A percentile compares a stretch with the other conserved stretches of the same genome.
phyloP scores from a whole-genome alignment of 2,888 invertebrate genomes.

The Drosophila neotestacea region DNA sequence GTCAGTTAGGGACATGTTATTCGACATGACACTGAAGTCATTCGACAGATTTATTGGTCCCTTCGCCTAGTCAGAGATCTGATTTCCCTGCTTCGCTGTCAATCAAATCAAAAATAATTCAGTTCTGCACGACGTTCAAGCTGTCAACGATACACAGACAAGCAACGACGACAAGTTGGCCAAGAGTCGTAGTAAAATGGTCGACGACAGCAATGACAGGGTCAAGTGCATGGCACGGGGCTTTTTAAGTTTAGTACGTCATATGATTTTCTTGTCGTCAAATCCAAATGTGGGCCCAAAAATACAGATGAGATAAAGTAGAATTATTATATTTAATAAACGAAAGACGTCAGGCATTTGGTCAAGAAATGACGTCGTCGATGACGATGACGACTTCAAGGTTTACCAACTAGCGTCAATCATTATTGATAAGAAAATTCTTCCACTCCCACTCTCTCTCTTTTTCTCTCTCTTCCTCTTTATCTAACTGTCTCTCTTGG shows the following conservation, averaged over 20 bases:
- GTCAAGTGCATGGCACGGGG: constrained; percentile 19
- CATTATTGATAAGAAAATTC: constrained; percentile 21
- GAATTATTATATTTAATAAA: neutral
- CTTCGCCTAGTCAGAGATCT: neutral
- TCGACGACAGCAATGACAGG: constrained; percentile 6
- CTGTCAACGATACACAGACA: constrained; percentile 29
- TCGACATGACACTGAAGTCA: constrained; percentile 24
- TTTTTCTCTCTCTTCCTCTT: neutral
- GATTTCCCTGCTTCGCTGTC: constrained; percentile 25
- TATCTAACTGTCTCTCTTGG: neutral
- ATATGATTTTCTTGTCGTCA: constrained; percentile 9
- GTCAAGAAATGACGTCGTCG: constrained; percentile 21
- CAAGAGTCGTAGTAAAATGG: neutral
- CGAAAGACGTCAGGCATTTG: neutral
- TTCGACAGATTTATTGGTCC: constrained; percentile 34
- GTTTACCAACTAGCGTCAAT: constrained; percentile 11
- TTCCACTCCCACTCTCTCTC: no score
- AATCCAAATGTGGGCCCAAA: constrained; percentile 7
- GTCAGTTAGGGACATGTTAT: constrained; percentile 2
- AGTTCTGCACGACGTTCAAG: constrained; percentile 14
- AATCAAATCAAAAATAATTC: constrained; percentile 35
- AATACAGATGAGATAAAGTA: constrained; percentile 7
- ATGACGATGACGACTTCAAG: constrained; percentile 33
- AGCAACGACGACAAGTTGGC: constrained; percentile 8
- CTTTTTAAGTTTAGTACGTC: constrained; percentile 29